Base-by-base conservation (phyloP, 2,888 invertebrate species). In the Dolomedes plantarius region DNA sequence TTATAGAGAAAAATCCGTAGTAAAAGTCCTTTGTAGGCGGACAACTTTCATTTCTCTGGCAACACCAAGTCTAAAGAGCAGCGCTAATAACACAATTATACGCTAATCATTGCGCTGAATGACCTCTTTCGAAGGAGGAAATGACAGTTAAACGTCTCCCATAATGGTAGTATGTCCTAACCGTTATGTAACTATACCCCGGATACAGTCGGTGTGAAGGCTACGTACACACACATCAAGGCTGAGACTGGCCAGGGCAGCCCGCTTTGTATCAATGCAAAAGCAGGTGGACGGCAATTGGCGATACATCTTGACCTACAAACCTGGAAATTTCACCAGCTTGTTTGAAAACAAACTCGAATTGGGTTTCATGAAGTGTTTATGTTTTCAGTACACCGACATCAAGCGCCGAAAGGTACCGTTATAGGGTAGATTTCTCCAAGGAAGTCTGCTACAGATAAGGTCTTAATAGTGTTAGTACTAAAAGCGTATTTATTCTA, bases 221-320 rank as follows among this genome's bases (percentile, higher is more conserved):
- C 69, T 46, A 46, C 11, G 36, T 62, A 78, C 39, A 71, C n/a
- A n/a, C n/a, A n/a, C n/a, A n/a, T 68, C 77, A 69, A 78, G 78
- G 78, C 69, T 78, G 75, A 19, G 32, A 32, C 68, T n/a, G 5
- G n/a, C 50, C n/a, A 6, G 16, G 6, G 6, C 36, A 36, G 36
- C 36, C 13, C 36, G 7, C 36, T 36, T 5, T 36, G 36, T 36
- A 7, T 36, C 36, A 46, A 16, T 2, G 46, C 16, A 2, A 5
- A 16, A 46, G 5, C 46, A 46, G 46, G 46, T 46, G 46, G 46
- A 16, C 46, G 46, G 46, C 16, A n/a, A 11, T 11, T 29, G 19
- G 23, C 11, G 29, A 31, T 46, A 28, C 68, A 68, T 68, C 41
- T 23, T 65, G 76, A 68, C 67, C 76, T 41, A 67, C 31, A 76